Conservation (phyloP, 2,888 invertebrate species). For the Endotricha flammealis region DNA sequence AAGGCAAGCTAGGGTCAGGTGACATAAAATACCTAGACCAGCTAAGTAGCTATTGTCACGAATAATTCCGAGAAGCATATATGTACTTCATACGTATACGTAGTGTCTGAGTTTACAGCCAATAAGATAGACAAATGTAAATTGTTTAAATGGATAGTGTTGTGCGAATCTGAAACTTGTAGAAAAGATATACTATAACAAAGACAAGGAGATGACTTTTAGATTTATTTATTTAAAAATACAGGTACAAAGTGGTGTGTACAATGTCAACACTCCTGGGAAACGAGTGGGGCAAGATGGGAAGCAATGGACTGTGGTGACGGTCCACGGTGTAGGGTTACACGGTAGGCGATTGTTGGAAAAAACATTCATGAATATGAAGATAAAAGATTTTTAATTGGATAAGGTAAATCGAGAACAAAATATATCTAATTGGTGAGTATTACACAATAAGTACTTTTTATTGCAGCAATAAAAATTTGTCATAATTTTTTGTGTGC, state of each 20-base stretch:
- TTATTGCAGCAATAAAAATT: not conserved
- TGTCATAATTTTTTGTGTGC: too few species aligned
- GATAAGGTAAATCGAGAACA: conserved; percentile 7
- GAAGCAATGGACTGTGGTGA: conserved; percentile 57
- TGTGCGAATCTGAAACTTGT: too few species aligned
- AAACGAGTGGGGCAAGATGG: conserved; percentile 49
- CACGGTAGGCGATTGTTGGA: conserved; percentile 34
- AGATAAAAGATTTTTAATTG: not conserved
- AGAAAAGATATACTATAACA: too few species aligned
- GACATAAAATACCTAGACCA: too few species aligned
- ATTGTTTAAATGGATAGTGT: too few species aligned
- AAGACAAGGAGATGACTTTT: not conserved
- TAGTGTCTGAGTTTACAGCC: too few species aligned
- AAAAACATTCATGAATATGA: conserved; percentile 18
- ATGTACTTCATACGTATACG: too few species aligned
- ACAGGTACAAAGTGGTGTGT: conserved; percentile 12
- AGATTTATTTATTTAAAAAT: not conserved
- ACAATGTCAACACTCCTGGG: conserved; percentile 50
- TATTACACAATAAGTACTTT: not conserved
- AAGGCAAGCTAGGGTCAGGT: too few species aligned
- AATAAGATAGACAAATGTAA: too few species aligned
- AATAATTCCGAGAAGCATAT: too few species aligned
- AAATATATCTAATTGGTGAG: not conserved
- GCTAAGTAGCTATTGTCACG: too few species aligned
- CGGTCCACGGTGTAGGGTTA: conserved; percentile 53